Conservation (phyloP, 1,140 invertebrate species). For the Latrodectus geometricus region DNA sequence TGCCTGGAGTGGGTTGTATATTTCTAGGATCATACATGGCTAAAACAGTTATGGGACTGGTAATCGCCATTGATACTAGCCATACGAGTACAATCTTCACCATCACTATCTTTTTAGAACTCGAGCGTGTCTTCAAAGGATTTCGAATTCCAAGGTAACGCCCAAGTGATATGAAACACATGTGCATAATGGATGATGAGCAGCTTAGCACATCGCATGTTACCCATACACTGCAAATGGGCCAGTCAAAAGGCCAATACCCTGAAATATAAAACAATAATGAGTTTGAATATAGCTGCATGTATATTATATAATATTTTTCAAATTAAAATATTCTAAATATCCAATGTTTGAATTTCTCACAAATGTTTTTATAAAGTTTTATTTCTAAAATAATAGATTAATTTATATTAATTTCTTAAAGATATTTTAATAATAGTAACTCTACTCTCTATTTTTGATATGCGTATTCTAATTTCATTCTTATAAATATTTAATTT, state of each 20-base stretch:
- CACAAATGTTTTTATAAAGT: no score
- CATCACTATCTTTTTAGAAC: constrained; percentile 73
- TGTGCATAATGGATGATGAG: constrained; percentile 94
- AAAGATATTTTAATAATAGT: no score
- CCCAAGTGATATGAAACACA: constrained; percentile 95
- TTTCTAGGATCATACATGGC: constrained; percentile 78
- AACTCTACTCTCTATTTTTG: no score
- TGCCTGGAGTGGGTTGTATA: constrained; percentile 80
- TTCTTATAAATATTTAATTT: no score
- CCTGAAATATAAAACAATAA: constrained; percentile 74
- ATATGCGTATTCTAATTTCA: no score
- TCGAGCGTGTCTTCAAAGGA: constrained; percentile 80
- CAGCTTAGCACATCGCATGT: constrained; percentile 95
- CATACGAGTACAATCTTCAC: constrained; percentile 87
- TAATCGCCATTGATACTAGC: constrained; percentile 86
- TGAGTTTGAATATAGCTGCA: no score
- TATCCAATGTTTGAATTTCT: no score
- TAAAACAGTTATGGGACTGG: constrained; percentile 87
- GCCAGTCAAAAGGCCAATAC: constrained; percentile 88
- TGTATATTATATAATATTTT: no score
- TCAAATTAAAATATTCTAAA: no score
- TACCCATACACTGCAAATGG: constrained; percentile 92
- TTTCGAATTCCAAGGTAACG: constrained; percentile 92
- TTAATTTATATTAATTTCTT: no score
- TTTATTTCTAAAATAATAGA: no score